Conservation (phyloP, 2,113 vertebrate species). For the Glareola pratincola region DNA sequence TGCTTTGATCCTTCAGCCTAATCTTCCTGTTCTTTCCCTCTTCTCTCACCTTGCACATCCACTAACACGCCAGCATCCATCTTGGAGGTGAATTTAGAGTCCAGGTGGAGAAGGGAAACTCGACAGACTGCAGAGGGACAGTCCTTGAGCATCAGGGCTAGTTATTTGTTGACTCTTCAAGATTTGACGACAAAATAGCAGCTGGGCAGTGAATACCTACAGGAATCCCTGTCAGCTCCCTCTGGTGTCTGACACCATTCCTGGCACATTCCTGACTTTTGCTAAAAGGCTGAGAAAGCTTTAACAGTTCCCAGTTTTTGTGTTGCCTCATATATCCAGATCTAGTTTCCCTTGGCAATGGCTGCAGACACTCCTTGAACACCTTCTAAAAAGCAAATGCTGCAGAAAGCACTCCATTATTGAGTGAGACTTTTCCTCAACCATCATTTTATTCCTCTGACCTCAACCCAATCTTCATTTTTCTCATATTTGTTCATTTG, state of each 20-base stretch:
- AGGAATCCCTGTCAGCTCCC: neutral
- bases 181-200: neutral
- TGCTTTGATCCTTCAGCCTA: neutral
- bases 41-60: neutral
- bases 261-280: neutral
- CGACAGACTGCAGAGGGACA: neutral
- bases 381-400: neutral
- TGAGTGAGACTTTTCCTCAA: neutral
- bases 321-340: neutral
- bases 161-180: neutral
- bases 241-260: neutral
- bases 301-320: neutral
- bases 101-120: neutral
- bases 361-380: neutral
- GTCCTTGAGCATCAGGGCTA: neutral
- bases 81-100: neutral
- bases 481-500: neutral
- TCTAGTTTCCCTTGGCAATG: neutral
- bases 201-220: neutral
- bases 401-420: neutral
- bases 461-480: neutral
- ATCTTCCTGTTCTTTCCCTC: neutral
- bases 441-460: neutral
- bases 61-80: neutral
- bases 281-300: neutral